These are phyloP conservation scores for Hemaris fuciformis DNA, from an alignment of 2,888 invertebrate genomes.

Conservation along the genomic window DNA sequence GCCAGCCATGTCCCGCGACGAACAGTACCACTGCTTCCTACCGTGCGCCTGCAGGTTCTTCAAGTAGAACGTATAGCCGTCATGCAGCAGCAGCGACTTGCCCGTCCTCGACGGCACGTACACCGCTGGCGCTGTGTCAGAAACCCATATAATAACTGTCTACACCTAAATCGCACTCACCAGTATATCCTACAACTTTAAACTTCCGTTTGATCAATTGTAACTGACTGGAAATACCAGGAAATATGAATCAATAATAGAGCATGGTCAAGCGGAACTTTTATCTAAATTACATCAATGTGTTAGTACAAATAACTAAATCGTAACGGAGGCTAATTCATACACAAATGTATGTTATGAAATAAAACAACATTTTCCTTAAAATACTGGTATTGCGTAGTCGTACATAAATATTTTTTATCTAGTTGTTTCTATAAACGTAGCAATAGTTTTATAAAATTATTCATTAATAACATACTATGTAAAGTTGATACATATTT, in stretches of 20 bases:
- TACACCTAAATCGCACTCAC: neutral
- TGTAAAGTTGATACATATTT: neutral
- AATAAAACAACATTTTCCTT: neutral
- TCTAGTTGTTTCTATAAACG: neutral
- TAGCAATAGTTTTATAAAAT: neutral
- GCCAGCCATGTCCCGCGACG: slow-evolving; percentile 75
- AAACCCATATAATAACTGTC: slow-evolving; percentile 4
- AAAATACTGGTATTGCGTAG: neutral
- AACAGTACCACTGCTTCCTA: slow-evolving; percentile 77
- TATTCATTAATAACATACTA: neutral
- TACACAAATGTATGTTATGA: neutral
- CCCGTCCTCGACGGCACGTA: slow-evolving; percentile 79
- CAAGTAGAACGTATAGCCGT: slow-evolving; percentile 75
- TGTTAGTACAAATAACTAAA: neutral
- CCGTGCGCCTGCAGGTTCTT: slow-evolving; percentile 76
- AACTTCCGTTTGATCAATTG: slow-evolving; percentile 13
- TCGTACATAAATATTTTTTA: neutral
- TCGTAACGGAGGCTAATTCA: neutral
- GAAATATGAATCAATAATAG: neutral
- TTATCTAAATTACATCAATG: neutral
- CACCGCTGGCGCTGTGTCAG: slow-evolving; percentile 59
- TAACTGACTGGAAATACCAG: neutral
- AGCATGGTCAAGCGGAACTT: slow-evolving; percentile 11
- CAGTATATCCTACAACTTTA: neutral
- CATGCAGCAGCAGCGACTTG: slow-evolving; percentile 72